These are phyloP conservation scores for Poecilia wingei DNA, from an alignment of 2,797 vertebrate species.

Conservation along the genomic window DNA sequence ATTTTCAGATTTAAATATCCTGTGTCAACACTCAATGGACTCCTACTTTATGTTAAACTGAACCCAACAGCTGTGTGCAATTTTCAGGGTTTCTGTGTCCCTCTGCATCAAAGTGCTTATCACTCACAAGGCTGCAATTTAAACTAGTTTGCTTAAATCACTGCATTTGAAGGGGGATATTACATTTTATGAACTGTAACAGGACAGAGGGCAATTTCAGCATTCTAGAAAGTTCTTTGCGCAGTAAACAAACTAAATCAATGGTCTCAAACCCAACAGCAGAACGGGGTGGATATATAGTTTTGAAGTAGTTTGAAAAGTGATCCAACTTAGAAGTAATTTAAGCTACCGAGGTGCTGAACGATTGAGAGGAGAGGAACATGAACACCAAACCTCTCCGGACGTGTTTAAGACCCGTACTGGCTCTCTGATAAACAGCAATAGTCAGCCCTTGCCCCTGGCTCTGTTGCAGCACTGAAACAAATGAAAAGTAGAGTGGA, in stretches of 20 bases:
- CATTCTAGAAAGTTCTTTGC: background rate
- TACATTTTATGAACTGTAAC: background rate
- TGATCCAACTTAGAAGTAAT: background rate
- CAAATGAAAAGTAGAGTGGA: slow-evolving; percentile 51
- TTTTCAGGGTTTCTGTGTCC: background rate
- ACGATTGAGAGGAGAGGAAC: slow-evolving; percentile 29
- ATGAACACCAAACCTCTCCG: slow-evolving; percentile 44
- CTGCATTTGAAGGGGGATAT: background rate
- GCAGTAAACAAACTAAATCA: background rate
- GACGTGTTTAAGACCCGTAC: slow-evolving; percentile 27
- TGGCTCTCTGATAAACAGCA: slow-evolving; percentile 44
- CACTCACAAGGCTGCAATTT: background rate
- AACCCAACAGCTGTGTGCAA: slow-evolving; percentile 11
- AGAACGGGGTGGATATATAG: background rate
- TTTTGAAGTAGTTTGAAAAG: background rate
- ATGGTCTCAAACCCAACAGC: background rate
- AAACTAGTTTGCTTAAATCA: background rate
- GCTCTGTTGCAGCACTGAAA: slow-evolving; percentile 29
- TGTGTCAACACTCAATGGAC: slow-evolving; percentile 1
- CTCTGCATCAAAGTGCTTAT: background rate
- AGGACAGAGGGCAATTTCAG: background rate
- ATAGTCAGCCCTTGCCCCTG: slow-evolving; percentile 42
- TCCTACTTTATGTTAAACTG: slow-evolving; percentile 7
- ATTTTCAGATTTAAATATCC: slow-evolving; percentile 5
- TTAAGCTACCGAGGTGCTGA: slow-evolving; percentile 5